Percentiles rank a stretch among this genome's conserved stretches.
These are phyloP conservation scores for Cochlearius cochlearius DNA, from an alignment of 2,113 vertebrate species.

Conservation along the genomic window DNA sequence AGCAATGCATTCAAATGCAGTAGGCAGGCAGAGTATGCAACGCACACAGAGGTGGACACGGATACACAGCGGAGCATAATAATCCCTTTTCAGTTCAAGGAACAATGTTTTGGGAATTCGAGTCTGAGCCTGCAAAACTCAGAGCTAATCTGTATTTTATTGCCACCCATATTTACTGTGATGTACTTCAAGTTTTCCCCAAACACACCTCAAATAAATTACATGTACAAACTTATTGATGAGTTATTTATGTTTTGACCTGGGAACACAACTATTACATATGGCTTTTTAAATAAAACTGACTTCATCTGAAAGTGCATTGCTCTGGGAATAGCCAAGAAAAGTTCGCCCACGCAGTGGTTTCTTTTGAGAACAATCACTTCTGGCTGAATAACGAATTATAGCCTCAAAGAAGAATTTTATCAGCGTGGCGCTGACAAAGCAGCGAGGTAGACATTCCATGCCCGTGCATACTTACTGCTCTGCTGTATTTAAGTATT, in stretches of 20 bases:
- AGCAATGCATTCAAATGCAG: rapidly evolving
- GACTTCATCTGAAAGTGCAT: background rate
- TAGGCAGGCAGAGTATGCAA: background rate
- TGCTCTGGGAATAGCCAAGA: background rate
- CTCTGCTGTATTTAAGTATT: background rate
- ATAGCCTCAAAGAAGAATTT: background rate
- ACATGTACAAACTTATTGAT: background rate
- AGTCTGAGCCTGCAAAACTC: background rate
- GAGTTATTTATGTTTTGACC: background rate
- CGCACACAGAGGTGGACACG: rapidly evolving
- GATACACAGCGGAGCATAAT: background rate
- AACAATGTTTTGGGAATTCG: background rate
- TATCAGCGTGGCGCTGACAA: background rate
- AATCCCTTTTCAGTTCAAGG: background rate
- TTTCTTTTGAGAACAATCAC: background rate
- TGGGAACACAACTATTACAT: background rate
- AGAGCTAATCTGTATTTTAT: background rate
- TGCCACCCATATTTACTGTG: background rate
- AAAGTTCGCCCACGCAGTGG: rapidly evolving
- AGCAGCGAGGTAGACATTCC: background rate
- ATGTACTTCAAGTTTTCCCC: background rate
- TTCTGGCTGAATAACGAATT: background rate
- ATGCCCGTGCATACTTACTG: background rate
- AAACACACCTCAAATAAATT: background rate
- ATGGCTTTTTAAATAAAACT: background rate